Evolutionary conservation across 2,113 vertebrate genomes (phyloP), one percentile per base, ranked within the genome.

Genomic region (Neolamprologus brichardi): DNA sequence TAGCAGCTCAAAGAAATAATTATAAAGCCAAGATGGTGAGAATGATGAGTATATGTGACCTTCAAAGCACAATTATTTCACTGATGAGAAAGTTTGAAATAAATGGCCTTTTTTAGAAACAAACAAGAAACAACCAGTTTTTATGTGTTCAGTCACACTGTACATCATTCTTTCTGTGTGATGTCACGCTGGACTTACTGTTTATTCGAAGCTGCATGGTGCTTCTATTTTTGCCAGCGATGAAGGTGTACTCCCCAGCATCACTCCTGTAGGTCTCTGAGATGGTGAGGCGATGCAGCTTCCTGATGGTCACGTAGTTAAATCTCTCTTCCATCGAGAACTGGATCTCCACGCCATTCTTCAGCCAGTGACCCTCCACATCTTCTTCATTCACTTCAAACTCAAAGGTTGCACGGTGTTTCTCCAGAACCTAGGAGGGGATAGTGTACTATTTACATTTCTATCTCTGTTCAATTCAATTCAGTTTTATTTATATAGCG

Each of bases 341-440:
- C 81, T 98, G 97, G 89, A 99, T 98, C 94, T 99, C 98, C 84
- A 97, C 96, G 3, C 97, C 98, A 1, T 99, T 98, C 93, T 96
- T 98, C 77, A 98, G 95, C 99, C 99, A 99, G 67, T 94, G 98
- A 51, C 97, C 97, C 84, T 99, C 99, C 30, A 98, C 96, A 2
- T 99, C 99, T 1, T 99, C 99, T 95, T 99, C 99, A 44, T 97
- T 98, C 89, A 99, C 99, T 93, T 99, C 98, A 88, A 99, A 98
- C 94, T 99, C 99, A 53, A 99, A 97, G 8, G 97, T 97, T 2
- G 98, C 97, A 92, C 97, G 96, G 75, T 99, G 97, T 92, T 97
- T 98, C 89, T 99, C 98, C 88, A 99, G 96, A 79, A 99, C 98
- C 98, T 99, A 82, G 62, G 8, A 17, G 11, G 52, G 12, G 64